Base-by-base conservation (phyloP, 2,797 vertebrate species). In the Ibycter americanus region DNA sequence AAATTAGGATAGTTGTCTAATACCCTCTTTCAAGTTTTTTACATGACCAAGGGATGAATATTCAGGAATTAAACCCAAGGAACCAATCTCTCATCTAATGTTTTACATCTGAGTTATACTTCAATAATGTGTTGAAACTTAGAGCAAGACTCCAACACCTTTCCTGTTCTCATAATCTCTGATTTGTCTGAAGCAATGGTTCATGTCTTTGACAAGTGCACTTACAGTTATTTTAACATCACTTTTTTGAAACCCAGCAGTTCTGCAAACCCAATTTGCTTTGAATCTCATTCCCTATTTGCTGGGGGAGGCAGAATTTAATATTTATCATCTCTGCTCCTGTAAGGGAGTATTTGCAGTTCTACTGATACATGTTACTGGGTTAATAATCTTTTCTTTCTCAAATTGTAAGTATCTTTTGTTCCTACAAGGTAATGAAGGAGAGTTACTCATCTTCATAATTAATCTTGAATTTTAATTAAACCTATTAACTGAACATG, bases 381-480 rank as follows among this genome's bases (percentile, higher is more conserved):
- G 83, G 92, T 94, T 96, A 90, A 93, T 96, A 38, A 90, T 87
- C 74, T 96, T 93, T 96, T 88, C 83, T 94, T 91, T 94, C 46
- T 80, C 68, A 89, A 93, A 83, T 95, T 56, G 12, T 67, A 87
- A 74, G 68, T 87, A 87, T 81, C 87, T 93, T 97, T 97, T 97
- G 90, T 94, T 95, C 92, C 61, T 94, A 92, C 78, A 83, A 96
- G 68, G 83, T 93, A 95, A 91, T 66, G 81, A 96, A 93, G 89
- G 62, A 95, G 91, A 82, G 52, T 93, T 96, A 95, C 77, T 96
- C 89, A 92, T 93, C 92, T 96, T 87, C 71, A 89, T 89, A 96
- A 96, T 89, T 91, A 96, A 97, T 91, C 90, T 76, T 90, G 91
- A 93, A 95, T 96, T 97, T 97, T 95, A 97, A 97, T 97, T 97